phyloP scores from a whole-genome alignment of 2,797 vertebrate genomes.

The Rachycentron canadum region DNA sequence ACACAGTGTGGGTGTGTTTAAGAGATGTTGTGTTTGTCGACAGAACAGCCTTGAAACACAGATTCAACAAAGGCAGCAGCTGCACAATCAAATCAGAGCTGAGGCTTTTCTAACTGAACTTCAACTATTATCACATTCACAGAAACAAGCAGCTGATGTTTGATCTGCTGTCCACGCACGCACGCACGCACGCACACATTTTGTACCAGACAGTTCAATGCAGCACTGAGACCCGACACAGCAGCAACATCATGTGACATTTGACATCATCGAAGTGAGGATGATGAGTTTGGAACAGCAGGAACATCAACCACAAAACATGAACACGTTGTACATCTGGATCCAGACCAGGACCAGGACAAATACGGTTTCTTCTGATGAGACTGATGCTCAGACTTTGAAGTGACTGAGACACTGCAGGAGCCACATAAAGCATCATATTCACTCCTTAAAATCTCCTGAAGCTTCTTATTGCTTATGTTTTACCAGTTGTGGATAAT shows the following conservation, averaged over 20 bases:
- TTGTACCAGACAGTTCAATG: constrained; percentile 50
- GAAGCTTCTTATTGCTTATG: no score
- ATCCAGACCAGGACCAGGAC: no score
- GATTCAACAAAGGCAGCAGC: constrained; percentile 50
- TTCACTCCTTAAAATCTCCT: no score
- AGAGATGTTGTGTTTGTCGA: constrained; percentile 25
- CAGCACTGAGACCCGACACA: constrained; percentile 12
- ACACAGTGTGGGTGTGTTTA: constrained; percentile 24
- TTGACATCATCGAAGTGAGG: neutral
- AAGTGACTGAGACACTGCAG: no score
- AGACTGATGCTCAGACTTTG: no score
- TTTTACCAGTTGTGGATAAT: no score
- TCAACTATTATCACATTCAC: neutral
- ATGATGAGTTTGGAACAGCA: neutral
- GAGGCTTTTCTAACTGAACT: neutral
- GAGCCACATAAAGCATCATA: no score
- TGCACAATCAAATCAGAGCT: constrained; percentile 31
- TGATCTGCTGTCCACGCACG: neutral
- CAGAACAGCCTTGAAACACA: constrained; percentile 22
- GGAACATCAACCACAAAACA: neutral
- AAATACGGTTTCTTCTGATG: no score
- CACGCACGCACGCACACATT: neutral
- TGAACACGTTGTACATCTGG: no score
- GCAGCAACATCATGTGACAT: constrained; percentile 13
- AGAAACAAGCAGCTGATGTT: neutral